phyloP scores from a whole-genome alignment of 2,888 invertebrate genomes.

The Eumerus sabulonum region DNA sequence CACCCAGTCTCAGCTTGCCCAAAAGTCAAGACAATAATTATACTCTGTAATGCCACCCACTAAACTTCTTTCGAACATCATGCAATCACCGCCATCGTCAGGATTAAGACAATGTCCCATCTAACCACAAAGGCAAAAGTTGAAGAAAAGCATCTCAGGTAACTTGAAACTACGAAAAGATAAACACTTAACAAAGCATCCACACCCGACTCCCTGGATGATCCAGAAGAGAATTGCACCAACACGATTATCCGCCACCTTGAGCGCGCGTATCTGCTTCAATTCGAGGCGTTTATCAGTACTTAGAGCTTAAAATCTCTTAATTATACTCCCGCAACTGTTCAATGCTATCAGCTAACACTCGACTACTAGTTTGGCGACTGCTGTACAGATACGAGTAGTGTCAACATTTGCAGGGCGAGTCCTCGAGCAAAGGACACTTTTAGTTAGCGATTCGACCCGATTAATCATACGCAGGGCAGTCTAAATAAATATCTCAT shows the following conservation, averaged over 20 bases:
- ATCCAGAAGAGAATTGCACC: conserved; percentile 52
- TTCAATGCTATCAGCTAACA: conserved; percentile 45
- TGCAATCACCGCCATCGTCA: conserved; percentile 50
- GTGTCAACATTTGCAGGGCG: neutral
- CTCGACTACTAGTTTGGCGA: neutral
- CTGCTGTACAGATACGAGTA: neutral
- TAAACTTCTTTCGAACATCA: conserved; percentile 44
- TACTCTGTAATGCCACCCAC: conserved; percentile 13
- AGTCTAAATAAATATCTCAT: conserved; percentile 58
- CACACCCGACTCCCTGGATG: neutral
- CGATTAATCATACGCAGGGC: conserved; percentile 30
- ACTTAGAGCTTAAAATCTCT: conserved; percentile 59
- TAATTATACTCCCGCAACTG: conserved; percentile 57
- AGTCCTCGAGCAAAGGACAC: neutral
- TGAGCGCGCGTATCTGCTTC: conserved; percentile 37
- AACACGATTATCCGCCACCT: conserved; percentile 24
- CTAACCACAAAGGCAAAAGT: conserved; percentile 3
- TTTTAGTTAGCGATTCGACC: neutral
- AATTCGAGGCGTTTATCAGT: conserved; percentile 16
- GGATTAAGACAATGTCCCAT: conserved; percentile 56
- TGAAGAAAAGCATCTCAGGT: conserved; percentile 17
- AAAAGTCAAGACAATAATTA: conserved; percentile 39
- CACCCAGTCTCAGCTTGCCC: neutral
- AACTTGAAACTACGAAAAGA: conserved; percentile 52
- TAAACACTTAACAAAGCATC: conserved; percentile 51